Conservation (phyloP, 2,797 vertebrate genomes). For the Lithobates sylvaticus region DNA sequence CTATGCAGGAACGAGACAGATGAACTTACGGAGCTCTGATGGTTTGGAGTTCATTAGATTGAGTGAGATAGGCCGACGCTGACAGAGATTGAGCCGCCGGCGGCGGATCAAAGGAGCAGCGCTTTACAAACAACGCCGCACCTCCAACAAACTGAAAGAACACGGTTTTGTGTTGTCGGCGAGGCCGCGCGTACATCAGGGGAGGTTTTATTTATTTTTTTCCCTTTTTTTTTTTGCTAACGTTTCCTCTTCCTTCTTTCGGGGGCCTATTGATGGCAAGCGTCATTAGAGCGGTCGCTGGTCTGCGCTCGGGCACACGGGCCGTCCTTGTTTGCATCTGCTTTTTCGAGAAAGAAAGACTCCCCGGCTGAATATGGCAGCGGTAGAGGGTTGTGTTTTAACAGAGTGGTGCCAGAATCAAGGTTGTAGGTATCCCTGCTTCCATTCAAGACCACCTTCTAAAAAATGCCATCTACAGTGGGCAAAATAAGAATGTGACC, state of each 20-base stretch:
- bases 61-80: constrained; percentile 79
- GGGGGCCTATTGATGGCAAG: constrained; percentile 34
- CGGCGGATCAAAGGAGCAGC: constrained; percentile 70
- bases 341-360: constrained; percentile 5
- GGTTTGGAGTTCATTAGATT: constrained; percentile 86
- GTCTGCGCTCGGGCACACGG: neutral
- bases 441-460: no score
- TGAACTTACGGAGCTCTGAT: constrained; percentile 84
- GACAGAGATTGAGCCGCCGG: constrained; percentile 78
- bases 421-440: no score
- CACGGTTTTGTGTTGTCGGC: constrained; percentile 37
- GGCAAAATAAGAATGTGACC: no score
- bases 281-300: constrained; percentile 8
- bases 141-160: constrained; percentile 61
- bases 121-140: constrained; percentile 69
- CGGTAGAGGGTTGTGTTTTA: no score
- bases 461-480: no score
- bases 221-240: neutral
- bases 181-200: constrained; percentile 1
- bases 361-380: neutral
- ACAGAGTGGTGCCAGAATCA: no score
- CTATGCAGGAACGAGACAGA: constrained; percentile 84
- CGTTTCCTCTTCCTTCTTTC: neutral
- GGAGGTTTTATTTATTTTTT: neutral
- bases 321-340: constrained; percentile 19